phyloP scores from a whole-genome alignment of 2,888 invertebrate species.

The Diachrysia chrysitis region DNA sequence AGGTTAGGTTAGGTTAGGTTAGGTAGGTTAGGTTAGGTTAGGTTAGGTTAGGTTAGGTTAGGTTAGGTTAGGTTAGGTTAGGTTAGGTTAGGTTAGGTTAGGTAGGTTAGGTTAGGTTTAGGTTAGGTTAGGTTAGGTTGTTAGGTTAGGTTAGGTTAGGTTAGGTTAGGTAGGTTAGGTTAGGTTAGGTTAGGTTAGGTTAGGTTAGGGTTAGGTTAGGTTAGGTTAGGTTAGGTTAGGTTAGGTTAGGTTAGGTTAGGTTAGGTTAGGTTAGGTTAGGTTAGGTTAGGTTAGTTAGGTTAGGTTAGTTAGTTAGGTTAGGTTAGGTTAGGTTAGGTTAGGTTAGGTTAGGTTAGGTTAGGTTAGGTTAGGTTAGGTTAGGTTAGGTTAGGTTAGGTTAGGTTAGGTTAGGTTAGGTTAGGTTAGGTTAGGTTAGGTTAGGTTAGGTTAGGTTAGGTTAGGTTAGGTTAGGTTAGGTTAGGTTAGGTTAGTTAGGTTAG shows the following conservation, averaged over 20 bases:
- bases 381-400: slow-evolving; percentile 18
- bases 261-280: slow-evolving; percentile 32
- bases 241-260: slow-evolving; percentile 39
- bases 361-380: slow-evolving; percentile 34
- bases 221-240: slow-evolving; percentile 46
- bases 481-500: slow-evolving; percentile 25
- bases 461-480: slow-evolving; percentile 37
- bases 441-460: slow-evolving; percentile 32
- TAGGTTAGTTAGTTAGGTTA: slow-evolving; percentile 26
- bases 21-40: no score
- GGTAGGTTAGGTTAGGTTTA: no score
- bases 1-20: slow-evolving; percentile 35
- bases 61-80: no score
- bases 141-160: no score
- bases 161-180: no score
- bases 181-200: slow-evolving; percentile 14
- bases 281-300: slow-evolving; percentile 23
- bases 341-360: slow-evolving; percentile 28
- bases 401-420: slow-evolving; percentile 23
- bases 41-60: no score
- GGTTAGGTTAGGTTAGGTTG: no score
- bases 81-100: no score
- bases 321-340: slow-evolving; percentile 21
- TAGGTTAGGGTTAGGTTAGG: slow-evolving; percentile 26
- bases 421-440: slow-evolving; percentile 35